Evolutionary conservation across 1,140 invertebrate genomes (phyloP).

Genomic region (Muscidifurax raptorellus): DNA sequence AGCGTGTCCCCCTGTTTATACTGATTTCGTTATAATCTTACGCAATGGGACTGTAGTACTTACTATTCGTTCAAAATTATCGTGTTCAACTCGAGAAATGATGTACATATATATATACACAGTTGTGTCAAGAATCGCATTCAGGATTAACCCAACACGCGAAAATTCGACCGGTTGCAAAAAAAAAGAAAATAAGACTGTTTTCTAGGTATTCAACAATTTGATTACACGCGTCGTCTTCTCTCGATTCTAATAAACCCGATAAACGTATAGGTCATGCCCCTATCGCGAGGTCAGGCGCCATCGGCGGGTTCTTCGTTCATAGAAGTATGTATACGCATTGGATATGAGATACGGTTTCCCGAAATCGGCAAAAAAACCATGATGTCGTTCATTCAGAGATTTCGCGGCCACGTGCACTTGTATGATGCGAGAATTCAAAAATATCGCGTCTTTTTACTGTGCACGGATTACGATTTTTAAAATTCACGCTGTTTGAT

Average conservation of each 20-base stretch:
- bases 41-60: no score
- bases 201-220: not conserved
- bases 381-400: not conserved
- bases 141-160: not conserved
- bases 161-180: not conserved
- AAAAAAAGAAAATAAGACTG: not conserved
- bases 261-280: not conserved
- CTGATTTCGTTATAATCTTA: no score
- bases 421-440: no score
- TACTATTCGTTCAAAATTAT: no score
- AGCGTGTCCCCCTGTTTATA: no score
- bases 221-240: not conserved
- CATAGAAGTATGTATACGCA: not conserved
- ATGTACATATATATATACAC: no score
- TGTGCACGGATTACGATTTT: no score
- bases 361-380: not conserved
- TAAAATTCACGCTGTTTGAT: no score
- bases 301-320: not conserved
- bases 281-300: constrained; percentile 4
- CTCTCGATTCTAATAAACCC: not conserved
- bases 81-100: no score
- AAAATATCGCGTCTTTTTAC: no score
- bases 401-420: not conserved
- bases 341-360: no score
- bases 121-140: not conserved